Evolutionary conservation across 2,797 vertebrate species (phyloP).

Genomic region (Eulemur mongoz): DNA sequence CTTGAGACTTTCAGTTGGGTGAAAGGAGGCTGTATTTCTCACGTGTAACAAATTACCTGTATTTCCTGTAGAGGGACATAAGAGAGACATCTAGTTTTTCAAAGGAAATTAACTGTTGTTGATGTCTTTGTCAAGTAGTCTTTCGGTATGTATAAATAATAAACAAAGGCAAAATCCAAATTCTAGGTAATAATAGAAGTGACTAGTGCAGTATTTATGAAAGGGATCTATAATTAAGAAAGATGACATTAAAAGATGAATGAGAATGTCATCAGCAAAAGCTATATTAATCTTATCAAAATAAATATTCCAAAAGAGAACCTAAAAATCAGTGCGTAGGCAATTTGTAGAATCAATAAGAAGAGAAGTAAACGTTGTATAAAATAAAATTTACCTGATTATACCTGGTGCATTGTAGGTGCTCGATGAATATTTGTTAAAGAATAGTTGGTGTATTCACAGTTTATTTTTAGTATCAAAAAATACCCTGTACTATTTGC

Average conservation of each 20-base stretch:
- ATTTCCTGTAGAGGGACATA: background rate
- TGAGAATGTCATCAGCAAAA: constrained; percentile 23
- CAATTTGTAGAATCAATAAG: background rate
- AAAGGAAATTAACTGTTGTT: background rate
- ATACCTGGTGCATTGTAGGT: background rate
- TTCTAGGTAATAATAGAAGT: background rate
- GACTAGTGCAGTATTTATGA: background rate
- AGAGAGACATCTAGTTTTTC: background rate
- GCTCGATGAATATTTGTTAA: background rate
- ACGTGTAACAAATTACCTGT: background rate
- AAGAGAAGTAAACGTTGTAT: background rate
- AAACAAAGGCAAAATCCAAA: constrained; percentile 20
- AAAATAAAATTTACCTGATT: background rate
- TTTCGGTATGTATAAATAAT: background rate
- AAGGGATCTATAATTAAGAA: constrained; percentile 31
- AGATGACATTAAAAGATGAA: background rate
- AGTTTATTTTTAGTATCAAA: background rate
- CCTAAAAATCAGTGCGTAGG: background rate
- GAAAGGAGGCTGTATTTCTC: background rate
- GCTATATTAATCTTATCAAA: constrained; percentile 10
- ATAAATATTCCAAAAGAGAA: background rate
- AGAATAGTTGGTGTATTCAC: background rate
- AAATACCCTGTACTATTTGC: background rate
- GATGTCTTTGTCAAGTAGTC: background rate
- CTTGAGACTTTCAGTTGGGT: background rate